phyloP scores from a whole-genome alignment of 2,888 invertebrate genomes.

The Alviniconcha strummeri region DNA sequence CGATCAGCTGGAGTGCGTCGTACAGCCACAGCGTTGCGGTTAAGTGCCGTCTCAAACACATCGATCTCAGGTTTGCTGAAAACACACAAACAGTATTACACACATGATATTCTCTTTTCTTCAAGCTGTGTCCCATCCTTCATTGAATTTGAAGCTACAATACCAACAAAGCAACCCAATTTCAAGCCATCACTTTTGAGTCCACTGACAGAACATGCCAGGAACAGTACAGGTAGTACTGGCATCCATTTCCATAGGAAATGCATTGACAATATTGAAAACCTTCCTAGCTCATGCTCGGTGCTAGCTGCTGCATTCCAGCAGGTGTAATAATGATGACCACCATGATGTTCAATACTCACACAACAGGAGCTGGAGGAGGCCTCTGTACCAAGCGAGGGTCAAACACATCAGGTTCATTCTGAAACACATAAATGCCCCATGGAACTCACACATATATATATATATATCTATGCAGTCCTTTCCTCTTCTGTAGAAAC shows the following conservation, averaged over 20 bases:
- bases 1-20: slow-evolving; percentile 42
- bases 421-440: slow-evolving; percentile 44
- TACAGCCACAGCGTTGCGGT: slow-evolving; percentile 51
- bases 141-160: neutral
- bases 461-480: too few relatives aligned
- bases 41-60: slow-evolving; percentile 61
- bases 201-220: neutral
- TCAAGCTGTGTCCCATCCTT: neutral
- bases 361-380: slow-evolving; percentile 40
- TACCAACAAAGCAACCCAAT: neutral
- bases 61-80: slow-evolving; percentile 43
- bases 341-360: slow-evolving; percentile 9
- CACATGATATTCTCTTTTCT: neutral
- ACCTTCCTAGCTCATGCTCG: neutral
- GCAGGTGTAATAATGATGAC: too few relatives aligned
- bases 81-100: neutral
- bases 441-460: too few relatives aligned
- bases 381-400: slow-evolving; percentile 61
- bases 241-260: neutral
- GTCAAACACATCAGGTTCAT: slow-evolving; percentile 68
- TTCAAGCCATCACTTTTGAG: neutral
- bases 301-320: too few relatives aligned
- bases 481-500: too few relatives aligned
- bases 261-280: neutral
- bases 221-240: neutral